A percentile compares a stretch with the other conserved stretches of the same genome.
phyloP scores from a whole-genome alignment of 2,113 vertebrate species.

The Theristicus caerulescens region DNA sequence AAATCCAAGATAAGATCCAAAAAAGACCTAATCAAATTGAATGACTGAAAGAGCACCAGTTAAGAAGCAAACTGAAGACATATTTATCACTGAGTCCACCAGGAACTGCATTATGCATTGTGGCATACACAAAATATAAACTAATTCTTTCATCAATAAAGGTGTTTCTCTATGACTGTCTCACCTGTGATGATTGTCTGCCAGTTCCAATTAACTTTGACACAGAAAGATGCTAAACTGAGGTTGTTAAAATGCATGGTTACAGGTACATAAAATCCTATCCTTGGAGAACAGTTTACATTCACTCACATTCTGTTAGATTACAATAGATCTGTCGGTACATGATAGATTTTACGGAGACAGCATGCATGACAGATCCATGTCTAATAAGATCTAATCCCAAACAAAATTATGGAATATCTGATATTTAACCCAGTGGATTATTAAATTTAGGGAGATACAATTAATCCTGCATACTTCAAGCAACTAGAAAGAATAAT shows the following conservation, averaged over 20 bases:
- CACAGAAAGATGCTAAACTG: not conserved
- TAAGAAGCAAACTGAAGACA: not conserved
- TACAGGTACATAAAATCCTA: not conserved
- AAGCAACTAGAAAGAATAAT: not conserved
- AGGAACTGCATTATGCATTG: not conserved
- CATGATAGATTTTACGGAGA: not conserved
- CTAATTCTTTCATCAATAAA: not conserved
- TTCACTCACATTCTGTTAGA: not conserved
- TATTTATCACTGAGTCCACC: not conserved
- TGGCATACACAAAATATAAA: not conserved
- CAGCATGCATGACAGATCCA: not conserved
- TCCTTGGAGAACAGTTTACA: not conserved
- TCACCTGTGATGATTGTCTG: constrained; percentile 2
- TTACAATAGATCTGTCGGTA: not conserved
- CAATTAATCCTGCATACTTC: not conserved
- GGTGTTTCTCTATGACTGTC: not conserved
- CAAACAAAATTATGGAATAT: not conserved
- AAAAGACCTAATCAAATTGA: not conserved
- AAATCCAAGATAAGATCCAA: not conserved
- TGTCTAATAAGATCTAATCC: not conserved
- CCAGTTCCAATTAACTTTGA: not conserved
- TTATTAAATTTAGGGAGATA: not conserved
- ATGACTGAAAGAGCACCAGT: not conserved
- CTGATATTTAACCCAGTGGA: not conserved
- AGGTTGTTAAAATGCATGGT: not conserved